These are phyloP conservation scores for Muscidifurax raptorellus DNA, from an alignment of 1,140 invertebrate genomes.

Conservation along the genomic window DNA sequence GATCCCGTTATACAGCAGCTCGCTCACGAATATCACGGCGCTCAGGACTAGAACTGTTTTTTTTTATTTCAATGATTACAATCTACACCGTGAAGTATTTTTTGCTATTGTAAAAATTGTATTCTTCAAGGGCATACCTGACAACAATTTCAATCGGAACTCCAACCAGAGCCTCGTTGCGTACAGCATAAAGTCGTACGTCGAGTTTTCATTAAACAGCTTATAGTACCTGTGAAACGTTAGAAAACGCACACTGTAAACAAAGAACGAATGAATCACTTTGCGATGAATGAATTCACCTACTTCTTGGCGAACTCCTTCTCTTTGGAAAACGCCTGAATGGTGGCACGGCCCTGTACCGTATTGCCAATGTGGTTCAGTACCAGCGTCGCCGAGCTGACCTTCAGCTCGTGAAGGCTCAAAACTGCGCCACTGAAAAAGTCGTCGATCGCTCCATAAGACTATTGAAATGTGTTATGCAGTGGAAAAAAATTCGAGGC, in stretches of 20 bases:
- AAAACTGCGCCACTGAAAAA: conserved; percentile 51
- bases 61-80: background rate
- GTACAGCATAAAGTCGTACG: conserved; percentile 58
- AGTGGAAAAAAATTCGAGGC: background rate
- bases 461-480: background rate
- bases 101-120: conserved; percentile 18
- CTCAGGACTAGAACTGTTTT: conserved; percentile 49
- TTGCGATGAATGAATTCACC: background rate
- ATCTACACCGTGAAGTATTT: background rate
- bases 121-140: conserved; percentile 36
- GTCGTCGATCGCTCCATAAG: conserved; percentile 7
- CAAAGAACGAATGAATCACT: background rate
- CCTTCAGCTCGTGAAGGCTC: conserved; percentile 53
- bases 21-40: conserved; percentile 52
- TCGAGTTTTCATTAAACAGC: conserved; percentile 57
- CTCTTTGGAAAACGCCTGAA: conserved; percentile 60
- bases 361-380: conserved; percentile 56
- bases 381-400: conserved; percentile 54
- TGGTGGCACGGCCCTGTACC: conserved; percentile 55
- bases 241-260: conserved; percentile 3
- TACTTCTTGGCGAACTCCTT: conserved; percentile 59
- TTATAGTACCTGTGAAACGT: conserved; percentile 52
- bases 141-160: conserved; percentile 58
- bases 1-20: conserved; percentile 22
- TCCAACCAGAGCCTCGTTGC: conserved; percentile 59